Base-by-base conservation (phyloP, 2,797 vertebrate genomes). In the Sphenodon punctatus region DNA sequence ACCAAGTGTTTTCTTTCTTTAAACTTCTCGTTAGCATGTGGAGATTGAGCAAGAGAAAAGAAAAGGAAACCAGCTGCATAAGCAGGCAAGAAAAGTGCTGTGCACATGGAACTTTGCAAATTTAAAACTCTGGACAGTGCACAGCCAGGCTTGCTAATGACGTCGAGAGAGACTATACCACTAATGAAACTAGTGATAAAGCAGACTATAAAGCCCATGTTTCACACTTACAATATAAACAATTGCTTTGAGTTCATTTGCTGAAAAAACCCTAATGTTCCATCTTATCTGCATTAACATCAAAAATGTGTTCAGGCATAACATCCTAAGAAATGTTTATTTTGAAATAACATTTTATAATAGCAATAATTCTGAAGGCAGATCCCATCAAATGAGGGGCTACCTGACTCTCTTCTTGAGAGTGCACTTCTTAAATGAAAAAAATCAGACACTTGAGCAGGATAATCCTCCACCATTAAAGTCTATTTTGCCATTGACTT, bases 331-430 rank as follows among this genome's bases (percentile, higher is more conserved):
- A n/a, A n/a, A n/a, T n/a, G n/a, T n/a, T n/a, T n/a, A 53, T 48
- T 58, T 71, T 80, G 16, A 69, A 76, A 30, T 63, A 23, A 58
- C 23, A n/a, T 27, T 22, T 42, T 43, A 1, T 55, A 48, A 45
- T 27, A 68, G n/a, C 15, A 56, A 8, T 60, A 39, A 41, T 84
- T 72, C 43, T 34, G 49, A 20, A 90, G 53, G 25, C 68, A 80
- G 56, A 5, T 72, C 71, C 4, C 78, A 43, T 75, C 32, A 9
- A 72, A 15, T 59, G 67, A 69, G 61, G 53, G 36, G 73, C 36
- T 27, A 49, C 53, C 32, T 68, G 10, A 32, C 42, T 84, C 22
- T 71, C 19, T 75, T 10, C 51, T 30, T 41, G 13, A 67, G 65
- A 36, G 1, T 15, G 1, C 27, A 10, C 13, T 6, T 56, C 73